These are phyloP conservation scores for Himalopsyche kuldschensis DNA, from an alignment of 2,888 invertebrate species.

Conservation along the genomic window DNA sequence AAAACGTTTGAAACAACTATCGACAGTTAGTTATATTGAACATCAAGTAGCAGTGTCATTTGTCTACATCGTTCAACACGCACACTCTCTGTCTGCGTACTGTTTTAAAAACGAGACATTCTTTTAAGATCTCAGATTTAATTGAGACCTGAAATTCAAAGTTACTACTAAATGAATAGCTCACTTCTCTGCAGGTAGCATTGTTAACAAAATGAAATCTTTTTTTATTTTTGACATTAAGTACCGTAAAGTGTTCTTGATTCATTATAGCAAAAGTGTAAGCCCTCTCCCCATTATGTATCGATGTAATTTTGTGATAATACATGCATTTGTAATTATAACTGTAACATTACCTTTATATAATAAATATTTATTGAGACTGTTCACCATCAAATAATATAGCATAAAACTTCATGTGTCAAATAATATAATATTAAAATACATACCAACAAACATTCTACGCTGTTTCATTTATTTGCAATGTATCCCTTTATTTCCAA, in stretches of 20 bases:
- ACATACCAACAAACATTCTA: not conserved
- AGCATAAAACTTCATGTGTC: not conserved
- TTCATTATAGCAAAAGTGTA: not conserved
- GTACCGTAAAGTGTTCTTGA: not conserved
- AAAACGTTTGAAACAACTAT: too few species aligned
- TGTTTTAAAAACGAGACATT: too few species aligned
- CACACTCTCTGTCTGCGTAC: too few species aligned
- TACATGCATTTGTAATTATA: not conserved
- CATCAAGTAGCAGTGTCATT: too few species aligned
- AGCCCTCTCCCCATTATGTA: not conserved
- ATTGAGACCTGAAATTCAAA: too few species aligned
- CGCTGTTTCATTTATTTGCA: not conserved
- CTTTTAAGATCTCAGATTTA: too few species aligned
- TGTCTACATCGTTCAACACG: too few species aligned
- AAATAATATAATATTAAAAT: not conserved
- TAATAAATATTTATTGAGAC: not conserved
- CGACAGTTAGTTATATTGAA: too few species aligned
- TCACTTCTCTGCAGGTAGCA: too few species aligned
- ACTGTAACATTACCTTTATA: not conserved
- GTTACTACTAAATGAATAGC: too few species aligned
- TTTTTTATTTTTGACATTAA: too few species aligned
- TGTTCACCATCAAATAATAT: not conserved
- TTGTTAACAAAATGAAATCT: too few species aligned
- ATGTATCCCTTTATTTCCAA: not conserved
- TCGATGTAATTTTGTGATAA: not conserved